Evolutionary conservation across 2,113 vertebrate species (phyloP).

Genomic region (Oryzias melastigma): DNA sequence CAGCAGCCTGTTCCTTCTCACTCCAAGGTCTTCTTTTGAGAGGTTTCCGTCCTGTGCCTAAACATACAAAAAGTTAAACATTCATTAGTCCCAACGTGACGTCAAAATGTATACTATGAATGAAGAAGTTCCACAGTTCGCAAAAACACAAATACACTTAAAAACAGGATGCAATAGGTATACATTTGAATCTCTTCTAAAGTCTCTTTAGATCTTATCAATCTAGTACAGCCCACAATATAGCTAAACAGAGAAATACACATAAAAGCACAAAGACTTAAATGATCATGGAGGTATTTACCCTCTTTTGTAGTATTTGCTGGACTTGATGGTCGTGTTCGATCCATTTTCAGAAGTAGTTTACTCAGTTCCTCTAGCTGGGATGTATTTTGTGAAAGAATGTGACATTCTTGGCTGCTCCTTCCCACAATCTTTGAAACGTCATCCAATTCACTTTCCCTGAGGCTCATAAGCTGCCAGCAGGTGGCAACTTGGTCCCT

Average conservation of each 20-base stretch:
- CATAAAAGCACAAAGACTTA: neutral
- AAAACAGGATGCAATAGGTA: too few species aligned
- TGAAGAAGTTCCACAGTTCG: too few species aligned
- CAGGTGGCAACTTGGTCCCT: conserved; percentile 67
- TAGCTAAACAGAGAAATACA: neutral
- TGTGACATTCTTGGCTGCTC: conserved; percentile 49
- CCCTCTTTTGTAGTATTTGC: conserved; percentile 37
- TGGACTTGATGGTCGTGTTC: conserved; percentile 23
- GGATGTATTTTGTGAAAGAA: conserved; percentile 43
- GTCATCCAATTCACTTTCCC: conserved; percentile 50
- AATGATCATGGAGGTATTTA: conserved; percentile 19
- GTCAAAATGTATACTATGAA: neutral
- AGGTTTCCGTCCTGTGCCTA: conserved; percentile 47
- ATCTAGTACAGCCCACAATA: too few species aligned
- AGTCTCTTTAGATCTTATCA: too few species aligned
- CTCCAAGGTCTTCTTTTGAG: conserved; percentile 67
- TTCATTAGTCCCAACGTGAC: neutral
- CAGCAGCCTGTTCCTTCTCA: conserved; percentile 67
- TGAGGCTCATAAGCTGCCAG: conserved; percentile 71
- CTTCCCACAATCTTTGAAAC: conserved; percentile 51
- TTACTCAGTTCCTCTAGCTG: conserved; percentile 63
- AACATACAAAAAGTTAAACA: conserved; percentile 12
- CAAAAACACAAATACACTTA: too few species aligned
- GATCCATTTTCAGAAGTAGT: conserved; percentile 61
- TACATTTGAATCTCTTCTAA: too few species aligned